Conservation (phyloP, 2,113 vertebrate genomes). For the Redunca redunca region DNA sequence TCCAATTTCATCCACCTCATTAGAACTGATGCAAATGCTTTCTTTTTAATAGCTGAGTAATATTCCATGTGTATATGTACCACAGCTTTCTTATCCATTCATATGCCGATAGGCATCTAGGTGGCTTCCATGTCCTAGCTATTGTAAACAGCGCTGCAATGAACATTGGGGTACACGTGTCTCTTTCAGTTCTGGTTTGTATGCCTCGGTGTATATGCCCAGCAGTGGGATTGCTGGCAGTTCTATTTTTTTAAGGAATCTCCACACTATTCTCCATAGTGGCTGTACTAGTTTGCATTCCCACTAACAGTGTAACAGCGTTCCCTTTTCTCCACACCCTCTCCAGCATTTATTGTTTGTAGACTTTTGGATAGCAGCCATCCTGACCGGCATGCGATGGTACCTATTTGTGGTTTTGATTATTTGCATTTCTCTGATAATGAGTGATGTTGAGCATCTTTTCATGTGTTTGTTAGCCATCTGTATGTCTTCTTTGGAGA, state of each 20-base stretch:
- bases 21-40: not conserved
- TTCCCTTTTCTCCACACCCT: not conserved
- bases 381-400: not conserved
- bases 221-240: not conserved
- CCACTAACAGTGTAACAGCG: not conserved
- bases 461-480: not conserved
- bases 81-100: not conserved
- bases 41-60: not conserved
- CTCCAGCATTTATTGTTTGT: not conserved
- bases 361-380: not conserved
- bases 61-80: not conserved
- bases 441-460: not conserved
- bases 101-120: not conserved
- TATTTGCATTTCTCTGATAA: not conserved
- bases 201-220: rapidly evolving
- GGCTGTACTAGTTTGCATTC: not conserved
- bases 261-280: not conserved
- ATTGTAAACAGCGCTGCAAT: not conserved
- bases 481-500: not conserved
- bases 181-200: not conserved
- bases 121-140: not conserved
- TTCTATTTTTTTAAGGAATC: not conserved
- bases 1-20: not conserved
- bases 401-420: not conserved
- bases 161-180: not conserved